These are phyloP conservation scores for Cichladusa arquata DNA, from an alignment of 2,113 vertebrate genomes.

Conservation along the genomic window DNA sequence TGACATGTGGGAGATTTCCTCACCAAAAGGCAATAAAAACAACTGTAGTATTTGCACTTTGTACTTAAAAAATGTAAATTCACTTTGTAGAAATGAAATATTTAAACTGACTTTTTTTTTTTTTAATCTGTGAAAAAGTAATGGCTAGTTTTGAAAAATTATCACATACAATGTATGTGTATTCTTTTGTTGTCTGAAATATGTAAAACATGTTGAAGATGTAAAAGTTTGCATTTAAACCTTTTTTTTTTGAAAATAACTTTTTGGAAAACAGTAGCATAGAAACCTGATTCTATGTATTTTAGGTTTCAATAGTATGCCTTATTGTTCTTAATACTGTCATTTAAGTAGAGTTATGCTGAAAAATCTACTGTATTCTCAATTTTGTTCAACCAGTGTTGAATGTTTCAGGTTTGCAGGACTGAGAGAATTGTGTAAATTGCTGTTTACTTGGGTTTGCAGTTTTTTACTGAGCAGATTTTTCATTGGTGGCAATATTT, in stretches of 20 bases:
- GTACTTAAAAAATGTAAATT: slow-evolving; percentile 98
- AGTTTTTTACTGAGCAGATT: slow-evolving; percentile 30
- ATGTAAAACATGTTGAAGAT: slow-evolving; percentile 76
- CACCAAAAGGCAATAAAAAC: slow-evolving; percentile 84
- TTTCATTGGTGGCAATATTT: slow-evolving; percentile 64
- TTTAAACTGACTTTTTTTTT: slow-evolving; percentile 88
- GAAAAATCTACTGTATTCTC: slow-evolving; percentile 51
- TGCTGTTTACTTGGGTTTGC: slow-evolving; percentile 36
- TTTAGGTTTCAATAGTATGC: slow-evolving; percentile 40
- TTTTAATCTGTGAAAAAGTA: slow-evolving; percentile 88
- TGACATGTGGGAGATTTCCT: slow-evolving; percentile 73
- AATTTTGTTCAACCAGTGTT: slow-evolving; percentile 19
- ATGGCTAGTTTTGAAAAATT: slow-evolving; percentile 79
- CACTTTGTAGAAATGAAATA: slow-evolving; percentile 95
- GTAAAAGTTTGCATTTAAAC: slow-evolving; percentile 80
- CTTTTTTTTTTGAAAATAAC: not conserved
- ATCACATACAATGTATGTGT: slow-evolving; percentile 97
- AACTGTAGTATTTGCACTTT: slow-evolving; percentile 99
- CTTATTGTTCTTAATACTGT: slow-evolving; percentile 43
- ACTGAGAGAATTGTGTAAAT: slow-evolving; percentile 5
- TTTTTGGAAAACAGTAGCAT: slow-evolving; percentile 26
- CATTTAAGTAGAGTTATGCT: slow-evolving; percentile 24
- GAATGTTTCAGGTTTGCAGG: slow-evolving; percentile 61
- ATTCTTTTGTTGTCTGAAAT: slow-evolving; percentile 77
- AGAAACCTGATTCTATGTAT: slow-evolving; percentile 52